phyloP scores from a whole-genome alignment of 2,888 invertebrate species.

The Resseliella maxima region DNA sequence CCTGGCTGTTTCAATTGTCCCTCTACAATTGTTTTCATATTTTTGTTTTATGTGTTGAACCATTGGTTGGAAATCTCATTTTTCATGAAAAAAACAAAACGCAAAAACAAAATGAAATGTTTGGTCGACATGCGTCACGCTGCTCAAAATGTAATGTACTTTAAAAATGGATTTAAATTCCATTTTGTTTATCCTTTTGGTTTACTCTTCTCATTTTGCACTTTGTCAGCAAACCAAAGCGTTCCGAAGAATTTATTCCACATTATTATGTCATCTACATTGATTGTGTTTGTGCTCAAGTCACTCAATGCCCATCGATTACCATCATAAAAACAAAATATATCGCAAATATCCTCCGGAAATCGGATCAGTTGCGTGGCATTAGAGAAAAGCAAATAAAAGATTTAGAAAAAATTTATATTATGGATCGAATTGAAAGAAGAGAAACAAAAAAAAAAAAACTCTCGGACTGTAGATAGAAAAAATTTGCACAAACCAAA shows the following conservation, averaged over 20 bases:
- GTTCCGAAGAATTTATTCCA: not conserved
- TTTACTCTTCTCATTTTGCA: not conserved
- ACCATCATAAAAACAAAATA: not conserved
- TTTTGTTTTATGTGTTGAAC: not conserved
- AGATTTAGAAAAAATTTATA: constrained; percentile 30
- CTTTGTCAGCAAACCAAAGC: not conserved
- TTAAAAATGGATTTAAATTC: constrained; percentile 51
- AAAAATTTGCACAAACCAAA: not conserved
- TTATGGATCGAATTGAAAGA: not conserved
- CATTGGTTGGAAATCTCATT: constrained; percentile 1
- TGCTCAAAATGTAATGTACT: not conserved
- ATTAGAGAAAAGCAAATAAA: constrained; percentile 28
- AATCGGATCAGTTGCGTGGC: constrained; percentile 47
- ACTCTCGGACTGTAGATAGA: not conserved
- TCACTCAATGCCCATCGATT: not conserved
- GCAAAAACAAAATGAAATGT: not conserved
- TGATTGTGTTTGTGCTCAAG: not conserved
- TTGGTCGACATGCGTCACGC: not conserved
- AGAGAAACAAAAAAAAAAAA: not conserved
- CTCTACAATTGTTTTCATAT: not conserved
- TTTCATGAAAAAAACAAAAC: not conserved
- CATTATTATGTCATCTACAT: constrained; percentile 48
- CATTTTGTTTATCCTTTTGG: not conserved
- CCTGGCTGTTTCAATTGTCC: constrained; percentile 19
- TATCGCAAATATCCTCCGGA: constrained; percentile 46